phyloP scores from a whole-genome alignment of 2,888 invertebrate species.

The Morpho achilles region DNA sequence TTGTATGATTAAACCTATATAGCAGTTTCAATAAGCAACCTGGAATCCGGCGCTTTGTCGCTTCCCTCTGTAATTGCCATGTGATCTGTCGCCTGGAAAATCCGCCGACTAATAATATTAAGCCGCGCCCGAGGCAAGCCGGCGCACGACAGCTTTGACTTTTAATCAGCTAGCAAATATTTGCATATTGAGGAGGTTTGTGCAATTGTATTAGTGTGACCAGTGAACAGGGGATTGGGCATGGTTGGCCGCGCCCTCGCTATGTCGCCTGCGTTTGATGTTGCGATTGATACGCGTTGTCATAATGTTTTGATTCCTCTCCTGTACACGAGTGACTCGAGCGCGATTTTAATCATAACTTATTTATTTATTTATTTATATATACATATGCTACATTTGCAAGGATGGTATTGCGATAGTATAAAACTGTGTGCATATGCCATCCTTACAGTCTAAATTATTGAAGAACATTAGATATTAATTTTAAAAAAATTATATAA shows the following conservation, averaged over 20 bases:
- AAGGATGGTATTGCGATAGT: too few relatives aligned
- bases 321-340: too few relatives aligned
- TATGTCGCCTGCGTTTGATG: slow-evolving; percentile 46
- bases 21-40: slow-evolving; percentile 2
- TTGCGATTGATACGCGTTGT: slow-evolving; percentile 8
- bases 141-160: slow-evolving; percentile 63
- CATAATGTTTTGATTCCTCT: slow-evolving; percentile 1
- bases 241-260: slow-evolving; percentile 43
- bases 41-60: slow-evolving; percentile 13
- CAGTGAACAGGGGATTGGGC: slow-evolving; percentile 45
- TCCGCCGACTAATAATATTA: slow-evolving; percentile 70
- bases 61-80: slow-evolving; percentile 34
- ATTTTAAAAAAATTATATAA: too few relatives aligned
- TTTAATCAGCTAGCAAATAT: slow-evolving; percentile 76
- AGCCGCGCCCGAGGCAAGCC: slow-evolving; percentile 56
- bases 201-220: slow-evolving; percentile 70
- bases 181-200: slow-evolving; percentile 72
- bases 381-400: too few relatives aligned
- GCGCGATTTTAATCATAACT: too few relatives aligned
- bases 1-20: too few relatives aligned
- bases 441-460: too few relatives aligned
- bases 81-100: slow-evolving; percentile 65
- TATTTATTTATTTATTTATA: too few relatives aligned
- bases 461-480: too few relatives aligned
- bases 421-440: too few relatives aligned